phyloP scores from a whole-genome alignment of 2,888 invertebrate genomes.

The Carabus problematicus region DNA sequence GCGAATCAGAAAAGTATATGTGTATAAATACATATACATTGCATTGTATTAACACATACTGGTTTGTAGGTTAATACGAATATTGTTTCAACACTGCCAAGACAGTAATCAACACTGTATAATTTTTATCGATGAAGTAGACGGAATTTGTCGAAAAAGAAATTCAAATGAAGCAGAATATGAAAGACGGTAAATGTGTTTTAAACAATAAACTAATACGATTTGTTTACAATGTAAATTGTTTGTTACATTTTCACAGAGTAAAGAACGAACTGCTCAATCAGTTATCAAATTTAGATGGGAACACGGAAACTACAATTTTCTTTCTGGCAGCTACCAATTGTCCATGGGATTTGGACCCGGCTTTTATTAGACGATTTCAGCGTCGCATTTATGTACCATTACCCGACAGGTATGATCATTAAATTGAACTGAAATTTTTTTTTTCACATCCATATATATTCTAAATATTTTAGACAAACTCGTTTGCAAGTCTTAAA shows the following conservation, averaged over 20 bases:
- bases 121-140: conserved; percentile 68
- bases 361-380: conserved; percentile 65
- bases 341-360: conserved; percentile 69
- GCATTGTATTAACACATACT: not conserved
- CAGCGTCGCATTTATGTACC: conserved; percentile 65
- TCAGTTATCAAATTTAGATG: conserved; percentile 60
- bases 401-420: conserved; percentile 60
- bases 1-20: conserved; percentile 65
- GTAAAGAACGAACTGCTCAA: conserved; percentile 66
- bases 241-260: conserved; percentile 49
- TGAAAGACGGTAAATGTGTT: conserved; percentile 56
- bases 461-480: conserved; percentile 24
- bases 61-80: conserved; percentile 48
- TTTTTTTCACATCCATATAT: no score
- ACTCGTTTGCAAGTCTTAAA: conserved; percentile 53
- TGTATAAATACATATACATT: not conserved
- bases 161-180: conserved; percentile 61
- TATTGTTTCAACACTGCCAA: conserved; percentile 52
- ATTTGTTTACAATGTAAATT: not conserved
- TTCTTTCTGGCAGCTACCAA: conserved; percentile 66
- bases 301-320: conserved; percentile 47
- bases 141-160: conserved; percentile 64
- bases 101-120: conserved; percentile 55
- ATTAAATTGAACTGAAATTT: no score
- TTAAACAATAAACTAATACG: not conserved